phyloP scores from a whole-genome alignment of 2,888 invertebrate genomes.

The Temnothorax unifasciatus region DNA sequence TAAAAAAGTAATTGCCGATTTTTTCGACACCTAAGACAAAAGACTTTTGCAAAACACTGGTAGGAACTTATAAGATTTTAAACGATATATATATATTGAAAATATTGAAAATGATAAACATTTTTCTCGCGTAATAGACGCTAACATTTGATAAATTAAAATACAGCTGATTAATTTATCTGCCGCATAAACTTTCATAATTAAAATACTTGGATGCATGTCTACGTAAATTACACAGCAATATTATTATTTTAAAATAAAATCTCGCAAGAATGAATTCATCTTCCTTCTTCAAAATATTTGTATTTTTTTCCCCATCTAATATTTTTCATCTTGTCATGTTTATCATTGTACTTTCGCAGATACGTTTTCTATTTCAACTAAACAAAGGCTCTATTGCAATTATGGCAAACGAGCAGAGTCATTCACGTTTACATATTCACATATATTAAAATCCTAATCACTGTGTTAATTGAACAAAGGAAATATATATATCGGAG shows the following conservation, averaged over 20 bases:
- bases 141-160: not conserved
- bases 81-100: not conserved
- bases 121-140: not conserved
- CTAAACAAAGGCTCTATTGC: not conserved
- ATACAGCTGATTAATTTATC: not conserved
- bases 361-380: not conserved
- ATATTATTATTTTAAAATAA: not conserved
- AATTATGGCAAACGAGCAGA: not conserved
- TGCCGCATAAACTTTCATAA: not conserved
- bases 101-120: not conserved
- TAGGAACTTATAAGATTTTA: not conserved
- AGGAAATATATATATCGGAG: not conserved
- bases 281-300: not conserved
- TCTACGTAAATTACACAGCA: not conserved
- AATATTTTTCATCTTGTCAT: not conserved
- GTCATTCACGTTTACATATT: constrained; percentile 4
- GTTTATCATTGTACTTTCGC: no score
- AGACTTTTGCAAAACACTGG: no score
- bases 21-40: no score
- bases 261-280: not conserved
- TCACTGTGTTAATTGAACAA: not conserved
- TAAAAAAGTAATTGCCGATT: no score
- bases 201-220: not conserved
- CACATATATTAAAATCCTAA: not conserved
- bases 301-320: not conserved